These are phyloP conservation scores for Encarsia formosa DNA, from an alignment of 2,888 invertebrate genomes.

Conservation along the genomic window DNA sequence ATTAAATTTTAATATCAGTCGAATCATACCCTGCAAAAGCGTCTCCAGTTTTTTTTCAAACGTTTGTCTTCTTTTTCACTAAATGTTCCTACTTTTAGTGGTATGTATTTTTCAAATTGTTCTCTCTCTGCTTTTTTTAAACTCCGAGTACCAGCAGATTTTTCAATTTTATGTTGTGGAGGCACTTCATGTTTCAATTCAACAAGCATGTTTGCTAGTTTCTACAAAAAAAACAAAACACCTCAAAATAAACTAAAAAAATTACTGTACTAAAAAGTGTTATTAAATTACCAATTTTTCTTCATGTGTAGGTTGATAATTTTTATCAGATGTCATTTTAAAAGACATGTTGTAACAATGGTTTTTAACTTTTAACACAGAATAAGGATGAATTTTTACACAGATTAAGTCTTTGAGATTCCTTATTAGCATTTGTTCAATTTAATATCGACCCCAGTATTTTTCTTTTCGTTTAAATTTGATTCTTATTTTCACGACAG, in stretches of 20 bases:
- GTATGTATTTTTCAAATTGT: constrained; percentile 31
- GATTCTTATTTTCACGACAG: background rate
- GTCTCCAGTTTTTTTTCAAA: constrained; percentile 40
- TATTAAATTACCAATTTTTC: constrained; percentile 11
- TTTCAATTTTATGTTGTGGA: constrained; percentile 39
- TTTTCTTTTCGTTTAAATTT: background rate
- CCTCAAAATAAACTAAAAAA: background rate
- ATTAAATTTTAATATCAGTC: too few species aligned
- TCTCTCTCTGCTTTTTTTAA: constrained; percentile 27
- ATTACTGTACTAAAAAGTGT: background rate
- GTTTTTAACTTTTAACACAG: background rate
- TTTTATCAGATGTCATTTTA: too few species aligned
- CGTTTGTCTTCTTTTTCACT: constrained; percentile 34
- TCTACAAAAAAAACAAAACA: constrained; percentile 31
- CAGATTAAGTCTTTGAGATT: background rate
- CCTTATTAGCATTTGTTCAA: background rate
- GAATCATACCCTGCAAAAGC: constrained; percentile 40
- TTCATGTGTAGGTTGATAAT: constrained; percentile 12
- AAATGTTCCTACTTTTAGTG: constrained; percentile 34
- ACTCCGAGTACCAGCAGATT: constrained; percentile 30
- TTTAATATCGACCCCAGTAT: background rate
- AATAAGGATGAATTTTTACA: background rate
- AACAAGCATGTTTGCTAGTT: constrained; percentile 31
- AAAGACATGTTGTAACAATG: too few species aligned
- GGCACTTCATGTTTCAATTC: constrained; percentile 34